These are phyloP conservation scores for Periparus ater DNA, from an alignment of 2,797 vertebrate species.

Conservation along the genomic window DNA sequence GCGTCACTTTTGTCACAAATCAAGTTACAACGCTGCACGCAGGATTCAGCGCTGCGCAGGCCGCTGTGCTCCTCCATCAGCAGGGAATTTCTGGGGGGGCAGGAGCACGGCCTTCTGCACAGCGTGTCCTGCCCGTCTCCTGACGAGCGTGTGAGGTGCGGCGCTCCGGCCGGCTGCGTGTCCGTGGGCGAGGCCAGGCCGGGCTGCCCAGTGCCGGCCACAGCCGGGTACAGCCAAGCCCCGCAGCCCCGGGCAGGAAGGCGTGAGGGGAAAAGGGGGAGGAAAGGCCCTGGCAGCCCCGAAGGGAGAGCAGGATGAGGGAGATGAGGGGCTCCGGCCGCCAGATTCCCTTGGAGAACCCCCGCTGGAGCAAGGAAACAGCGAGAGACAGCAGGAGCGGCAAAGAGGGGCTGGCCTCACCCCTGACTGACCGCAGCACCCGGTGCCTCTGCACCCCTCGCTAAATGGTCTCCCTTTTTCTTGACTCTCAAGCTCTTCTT, in stretches of 20 bases:
- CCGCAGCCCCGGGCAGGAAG: not conserved
- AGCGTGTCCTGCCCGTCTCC: rapidly evolving
- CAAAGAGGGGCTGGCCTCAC: no score
- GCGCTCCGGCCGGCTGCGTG: no score
- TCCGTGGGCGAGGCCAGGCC: rapidly evolving
- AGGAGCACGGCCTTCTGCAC: rapidly evolving
- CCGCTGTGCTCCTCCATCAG: not conserved
- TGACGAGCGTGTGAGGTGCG: rapidly evolving
- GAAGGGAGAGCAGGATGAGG: not conserved
- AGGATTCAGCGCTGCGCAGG: not conserved
- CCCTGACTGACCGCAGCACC: rapidly evolving
- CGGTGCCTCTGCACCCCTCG: rapidly evolving
- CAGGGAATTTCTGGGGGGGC: no score
- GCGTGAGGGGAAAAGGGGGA: rapidly evolving
- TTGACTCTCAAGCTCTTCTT: not conserved
- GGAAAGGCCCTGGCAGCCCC: not conserved
- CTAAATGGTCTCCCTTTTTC: not conserved
- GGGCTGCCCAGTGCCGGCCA: rapidly evolving
- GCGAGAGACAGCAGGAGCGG: rapidly evolving
- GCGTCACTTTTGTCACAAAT: not conserved
- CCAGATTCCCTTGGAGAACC: not conserved
- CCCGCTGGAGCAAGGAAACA: rapidly evolving
- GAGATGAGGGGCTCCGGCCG: no score
- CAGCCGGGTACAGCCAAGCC: not conserved
- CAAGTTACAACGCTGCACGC: not conserved